Conservation (phyloP, 2,888 invertebrate species). For the Drosophila emarginata region DNA sequence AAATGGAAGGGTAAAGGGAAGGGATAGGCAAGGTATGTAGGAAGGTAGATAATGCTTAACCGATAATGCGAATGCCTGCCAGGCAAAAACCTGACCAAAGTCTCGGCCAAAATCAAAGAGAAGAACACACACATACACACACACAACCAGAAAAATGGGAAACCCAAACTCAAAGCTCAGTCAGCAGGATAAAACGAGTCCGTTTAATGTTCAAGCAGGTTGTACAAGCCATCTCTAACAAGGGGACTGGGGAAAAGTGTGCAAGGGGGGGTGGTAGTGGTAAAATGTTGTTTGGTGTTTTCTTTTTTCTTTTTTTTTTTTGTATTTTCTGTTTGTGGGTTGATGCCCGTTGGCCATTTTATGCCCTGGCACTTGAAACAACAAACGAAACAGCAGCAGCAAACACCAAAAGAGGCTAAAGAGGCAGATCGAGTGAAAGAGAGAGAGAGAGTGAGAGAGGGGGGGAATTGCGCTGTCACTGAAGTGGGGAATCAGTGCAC, state of each 20-base stretch:
- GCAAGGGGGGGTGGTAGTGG: background rate
- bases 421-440: background rate
- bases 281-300: conserved; percentile 2
- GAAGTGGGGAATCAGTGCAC: background rate
- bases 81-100: background rate
- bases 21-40: conserved; percentile 1
- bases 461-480: background rate
- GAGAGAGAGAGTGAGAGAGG: background rate
- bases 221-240: conserved; percentile 4
- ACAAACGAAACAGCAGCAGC: conserved; percentile 11
- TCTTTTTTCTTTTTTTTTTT: conserved; percentile 7
- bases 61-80: conserved; percentile 55
- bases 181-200: conserved; percentile 68
- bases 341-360: conserved; percentile 64
- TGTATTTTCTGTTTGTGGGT: conserved; percentile 29
- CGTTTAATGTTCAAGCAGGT: conserved; percentile 52
- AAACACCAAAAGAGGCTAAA: conserved; percentile 4
- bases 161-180: conserved; percentile 51
- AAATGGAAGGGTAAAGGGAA: background rate
- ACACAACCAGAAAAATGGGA: background rate
- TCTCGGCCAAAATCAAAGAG: conserved; percentile 31
- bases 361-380: conserved; percentile 58
- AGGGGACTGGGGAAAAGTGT: too few species aligned
- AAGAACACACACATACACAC: background rate
- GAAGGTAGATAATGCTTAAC: conserved; percentile 43